These are phyloP conservation scores for Trachelus tabidus DNA, from an alignment of 2,888 invertebrate species.

Conservation along the genomic window DNA sequence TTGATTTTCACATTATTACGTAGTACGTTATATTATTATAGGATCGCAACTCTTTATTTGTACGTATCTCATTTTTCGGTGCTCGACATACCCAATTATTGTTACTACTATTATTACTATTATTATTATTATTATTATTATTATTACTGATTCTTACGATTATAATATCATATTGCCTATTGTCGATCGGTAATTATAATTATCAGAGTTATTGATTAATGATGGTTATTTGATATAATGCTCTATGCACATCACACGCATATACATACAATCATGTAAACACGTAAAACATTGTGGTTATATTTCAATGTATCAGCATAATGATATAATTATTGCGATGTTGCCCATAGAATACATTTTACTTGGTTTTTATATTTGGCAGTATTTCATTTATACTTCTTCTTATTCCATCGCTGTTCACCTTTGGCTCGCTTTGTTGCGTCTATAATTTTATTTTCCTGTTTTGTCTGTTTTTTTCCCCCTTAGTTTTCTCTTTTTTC, in stretches of 20 bases:
- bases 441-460: too few relatives aligned
- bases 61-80: slow-evolving; percentile 58
- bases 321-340: slow-evolving; percentile 63
- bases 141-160: slow-evolving; percentile 51
- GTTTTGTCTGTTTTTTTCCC: too few relatives aligned
- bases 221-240: slow-evolving; percentile 55
- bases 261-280: slow-evolving; percentile 50
- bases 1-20: slow-evolving; percentile 9
- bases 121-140: slow-evolving; percentile 35
- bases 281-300: slow-evolving; percentile 56
- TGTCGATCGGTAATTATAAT: slow-evolving; percentile 53
- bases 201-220: slow-evolving; percentile 51
- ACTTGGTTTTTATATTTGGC: slow-evolving; percentile 64
- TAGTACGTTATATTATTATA: not conserved
- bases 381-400: slow-evolving; percentile 47
- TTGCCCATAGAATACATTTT: slow-evolving; percentile 66
- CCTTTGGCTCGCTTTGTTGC: too few relatives aligned
- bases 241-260: slow-evolving; percentile 54
- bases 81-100: slow-evolving; percentile 59
- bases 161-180: slow-evolving; percentile 57
- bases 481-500: too few relatives aligned
- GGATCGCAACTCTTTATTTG: slow-evolving; percentile 30
- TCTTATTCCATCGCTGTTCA: slow-evolving; percentile 12
- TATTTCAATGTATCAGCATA: slow-evolving; percentile 65
- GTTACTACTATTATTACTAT: slow-evolving; percentile 37